Conservation (phyloP, 1,140 invertebrate species). For the Drosophila ercepeae region DNA sequence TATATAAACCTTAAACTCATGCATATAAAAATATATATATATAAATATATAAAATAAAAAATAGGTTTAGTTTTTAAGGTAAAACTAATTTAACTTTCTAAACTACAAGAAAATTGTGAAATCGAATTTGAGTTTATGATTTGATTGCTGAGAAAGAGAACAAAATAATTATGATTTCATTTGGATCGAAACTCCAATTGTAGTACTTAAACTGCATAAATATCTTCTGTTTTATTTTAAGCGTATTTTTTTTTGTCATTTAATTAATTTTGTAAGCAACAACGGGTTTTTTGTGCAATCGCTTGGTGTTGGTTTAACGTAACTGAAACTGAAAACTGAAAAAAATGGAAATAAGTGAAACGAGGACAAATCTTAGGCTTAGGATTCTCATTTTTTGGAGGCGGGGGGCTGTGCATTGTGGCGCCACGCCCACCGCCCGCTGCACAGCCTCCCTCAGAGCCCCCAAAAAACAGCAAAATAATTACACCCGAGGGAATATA, state of each 20-base stretch:
- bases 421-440: constrained; percentile 32
- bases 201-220: constrained; percentile 16
- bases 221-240: constrained; percentile 36
- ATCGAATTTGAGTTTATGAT: constrained; percentile 9
- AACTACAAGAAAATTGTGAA: background rate
- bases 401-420: constrained; percentile 34
- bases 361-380: constrained; percentile 22
- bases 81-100: background rate
- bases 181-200: constrained; percentile 1
- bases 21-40: background rate
- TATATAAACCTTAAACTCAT: background rate
- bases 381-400: background rate
- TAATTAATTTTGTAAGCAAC: constrained; percentile 72
- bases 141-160: background rate
- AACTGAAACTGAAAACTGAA: constrained; percentile 1
- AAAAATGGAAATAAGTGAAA: constrained; percentile 41
- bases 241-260: constrained; percentile 54
- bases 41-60: background rate
- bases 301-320: constrained; percentile 79
- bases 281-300: constrained; percentile 84
- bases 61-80: background rate
- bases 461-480: too few relatives aligned
- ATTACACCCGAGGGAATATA: background rate
- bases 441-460: constrained; percentile 17
- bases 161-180: constrained; percentile 8